These are phyloP conservation scores for Rhipidura dahli DNA, from an alignment of 2,113 vertebrate species.

Conservation along the genomic window DNA sequence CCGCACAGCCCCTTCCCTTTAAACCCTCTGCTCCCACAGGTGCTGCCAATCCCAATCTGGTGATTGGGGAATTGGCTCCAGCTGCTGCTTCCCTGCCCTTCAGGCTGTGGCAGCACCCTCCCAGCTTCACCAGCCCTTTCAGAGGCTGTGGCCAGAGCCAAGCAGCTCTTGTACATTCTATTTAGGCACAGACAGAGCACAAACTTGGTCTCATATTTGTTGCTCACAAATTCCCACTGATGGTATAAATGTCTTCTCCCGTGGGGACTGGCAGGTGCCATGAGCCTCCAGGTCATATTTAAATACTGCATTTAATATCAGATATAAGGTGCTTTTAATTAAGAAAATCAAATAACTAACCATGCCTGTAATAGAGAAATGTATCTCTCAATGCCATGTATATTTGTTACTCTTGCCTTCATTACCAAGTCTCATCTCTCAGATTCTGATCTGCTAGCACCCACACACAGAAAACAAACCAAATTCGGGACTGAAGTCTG, in stretches of 20 bases:
- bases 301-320: neutral
- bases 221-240: rapidly evolving
- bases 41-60: neutral
- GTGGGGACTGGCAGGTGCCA: rapidly evolving
- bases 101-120: neutral
- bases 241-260: neutral
- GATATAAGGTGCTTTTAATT: neutral
- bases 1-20: neutral
- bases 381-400: neutral
- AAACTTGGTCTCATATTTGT: neutral
- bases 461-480: neutral
- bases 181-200: neutral
- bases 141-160: neutral
- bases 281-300: neutral
- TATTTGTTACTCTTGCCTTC: neutral
- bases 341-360: neutral
- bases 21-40: neutral
- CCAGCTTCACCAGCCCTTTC: too few species aligned
- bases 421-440: neutral
- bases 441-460: neutral
- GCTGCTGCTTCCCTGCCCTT: neutral
- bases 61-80: neutral
- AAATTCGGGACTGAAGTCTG: neutral
- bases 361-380: neutral
- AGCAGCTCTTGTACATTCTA: rapidly evolving